Evolutionary conservation across 2,113 vertebrate genomes (phyloP).

Genomic region (Acrocephalus arundinaceus): DNA sequence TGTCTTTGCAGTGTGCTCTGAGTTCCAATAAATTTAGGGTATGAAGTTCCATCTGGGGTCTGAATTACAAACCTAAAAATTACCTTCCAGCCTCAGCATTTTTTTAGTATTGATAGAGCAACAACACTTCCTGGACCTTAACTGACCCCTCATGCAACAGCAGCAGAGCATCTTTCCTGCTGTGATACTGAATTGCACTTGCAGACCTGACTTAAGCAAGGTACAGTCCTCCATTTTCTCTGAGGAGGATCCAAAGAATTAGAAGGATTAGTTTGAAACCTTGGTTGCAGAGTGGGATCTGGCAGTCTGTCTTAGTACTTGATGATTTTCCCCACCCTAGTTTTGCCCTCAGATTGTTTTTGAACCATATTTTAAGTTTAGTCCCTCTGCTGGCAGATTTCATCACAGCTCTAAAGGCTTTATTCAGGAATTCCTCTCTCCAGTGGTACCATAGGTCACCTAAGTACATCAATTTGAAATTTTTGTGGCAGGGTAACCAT

Average conservation of each 20-base stretch:
- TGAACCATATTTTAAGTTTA: not conserved
- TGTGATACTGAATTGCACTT: not conserved
- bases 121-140: not conserved
- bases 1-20: not conserved
- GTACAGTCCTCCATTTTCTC: not conserved
- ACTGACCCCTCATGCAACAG: not conserved
- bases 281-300: not conserved
- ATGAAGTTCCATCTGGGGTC: not conserved
- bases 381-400: not conserved
- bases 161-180: not conserved
- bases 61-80: not conserved
- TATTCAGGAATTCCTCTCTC: not conserved
- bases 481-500: not conserved
- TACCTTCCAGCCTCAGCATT: not conserved
- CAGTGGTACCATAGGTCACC: rapidly evolving
- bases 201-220: not conserved
- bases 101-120: not conserved
- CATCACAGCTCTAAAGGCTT: not conserved
- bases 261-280: not conserved
- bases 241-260: not conserved
- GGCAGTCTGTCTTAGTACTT: not conserved
- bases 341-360: not conserved
- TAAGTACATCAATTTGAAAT: not conserved
- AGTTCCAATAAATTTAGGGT: not conserved
- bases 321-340: not conserved